These are phyloP conservation scores for Drosophila pseudotalamancana DNA, from an alignment of 2,888 invertebrate genomes.

Conservation along the genomic window DNA sequence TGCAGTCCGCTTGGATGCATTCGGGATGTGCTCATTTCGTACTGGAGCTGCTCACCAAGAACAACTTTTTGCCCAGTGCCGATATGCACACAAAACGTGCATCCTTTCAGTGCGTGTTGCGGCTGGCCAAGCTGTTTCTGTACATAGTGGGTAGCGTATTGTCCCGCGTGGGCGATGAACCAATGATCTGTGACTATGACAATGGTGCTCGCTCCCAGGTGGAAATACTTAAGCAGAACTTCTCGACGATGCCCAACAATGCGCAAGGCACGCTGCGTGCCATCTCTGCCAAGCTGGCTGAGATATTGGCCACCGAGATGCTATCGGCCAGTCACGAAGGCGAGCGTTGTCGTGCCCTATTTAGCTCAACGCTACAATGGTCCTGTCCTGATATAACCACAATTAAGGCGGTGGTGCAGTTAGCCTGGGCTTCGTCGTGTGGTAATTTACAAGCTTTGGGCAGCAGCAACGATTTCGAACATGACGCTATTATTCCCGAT, in stretches of 20 bases:
- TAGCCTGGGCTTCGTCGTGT: conserved; percentile 92
- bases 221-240: conserved; percentile 91
- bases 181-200: conserved; percentile 85
- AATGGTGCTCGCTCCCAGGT: conserved; percentile 85
- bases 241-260: conserved; percentile 91
- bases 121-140: conserved; percentile 94
- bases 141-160: conserved; percentile 93
- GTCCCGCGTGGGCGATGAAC: conserved; percentile 86
- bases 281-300: conserved; percentile 93
- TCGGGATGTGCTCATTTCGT: conserved; percentile 87
- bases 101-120: conserved; percentile 94
- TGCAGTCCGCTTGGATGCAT: conserved; percentile 87
- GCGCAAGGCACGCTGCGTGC: conserved; percentile 93
- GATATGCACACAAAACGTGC: conserved; percentile 91
- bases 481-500: conserved; percentile 86
- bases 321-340: conserved; percentile 85
- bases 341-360: conserved; percentile 85
- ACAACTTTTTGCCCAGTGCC: conserved; percentile 92
- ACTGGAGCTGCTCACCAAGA: conserved; percentile 92
- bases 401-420: conserved; percentile 89
- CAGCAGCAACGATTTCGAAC: conserved; percentile 85
- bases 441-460: conserved; percentile 89
- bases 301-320: conserved; percentile 90
- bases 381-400: conserved; percentile 90
- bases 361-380: conserved; percentile 87